phyloP scores from a whole-genome alignment of 2,797 vertebrate genomes.

The Neoniphon sammara region DNA sequence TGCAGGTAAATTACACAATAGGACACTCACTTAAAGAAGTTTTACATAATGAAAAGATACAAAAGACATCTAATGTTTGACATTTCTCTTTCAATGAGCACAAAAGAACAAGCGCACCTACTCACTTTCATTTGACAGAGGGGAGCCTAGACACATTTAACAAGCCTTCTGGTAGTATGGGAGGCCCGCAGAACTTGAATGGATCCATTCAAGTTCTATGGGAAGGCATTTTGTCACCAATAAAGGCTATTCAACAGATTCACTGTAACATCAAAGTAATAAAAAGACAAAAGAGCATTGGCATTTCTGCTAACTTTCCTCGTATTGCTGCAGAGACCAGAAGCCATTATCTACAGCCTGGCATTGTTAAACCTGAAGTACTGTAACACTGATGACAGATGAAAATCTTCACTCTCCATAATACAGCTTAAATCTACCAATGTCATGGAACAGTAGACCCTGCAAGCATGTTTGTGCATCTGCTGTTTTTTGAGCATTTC shows the following conservation, averaged over 20 bases:
- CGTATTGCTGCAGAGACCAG: slow-evolving; percentile 7
- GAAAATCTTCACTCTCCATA: neutral
- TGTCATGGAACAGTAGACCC: too few relatives aligned
- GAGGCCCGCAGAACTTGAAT: too few relatives aligned
- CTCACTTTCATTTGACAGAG: too few relatives aligned
- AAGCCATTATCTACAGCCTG: slow-evolving; percentile 5
- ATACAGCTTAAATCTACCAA: too few relatives aligned
- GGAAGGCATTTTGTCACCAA: neutral
- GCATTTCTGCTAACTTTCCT: slow-evolving; percentile 9
- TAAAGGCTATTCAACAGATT: slow-evolving; percentile 18
- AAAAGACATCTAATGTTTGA: neutral
- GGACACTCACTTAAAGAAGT: too few relatives aligned
- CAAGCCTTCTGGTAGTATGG: neutral
- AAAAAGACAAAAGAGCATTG: neutral
- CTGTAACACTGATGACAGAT: slow-evolving; percentile 1
- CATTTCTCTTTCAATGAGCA: neutral
- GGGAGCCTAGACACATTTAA: neutral
- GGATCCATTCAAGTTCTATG: too few relatives aligned
- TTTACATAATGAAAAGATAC: too few relatives aligned
- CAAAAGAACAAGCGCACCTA: neutral
- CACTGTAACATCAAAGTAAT: neutral
- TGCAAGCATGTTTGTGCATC: too few relatives aligned
- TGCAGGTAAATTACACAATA: too few relatives aligned
- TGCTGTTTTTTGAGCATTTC: too few relatives aligned
- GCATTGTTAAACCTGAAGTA: neutral